Conservation (phyloP, 1,140 invertebrate genomes). For the Drosophila santomea region DNA sequence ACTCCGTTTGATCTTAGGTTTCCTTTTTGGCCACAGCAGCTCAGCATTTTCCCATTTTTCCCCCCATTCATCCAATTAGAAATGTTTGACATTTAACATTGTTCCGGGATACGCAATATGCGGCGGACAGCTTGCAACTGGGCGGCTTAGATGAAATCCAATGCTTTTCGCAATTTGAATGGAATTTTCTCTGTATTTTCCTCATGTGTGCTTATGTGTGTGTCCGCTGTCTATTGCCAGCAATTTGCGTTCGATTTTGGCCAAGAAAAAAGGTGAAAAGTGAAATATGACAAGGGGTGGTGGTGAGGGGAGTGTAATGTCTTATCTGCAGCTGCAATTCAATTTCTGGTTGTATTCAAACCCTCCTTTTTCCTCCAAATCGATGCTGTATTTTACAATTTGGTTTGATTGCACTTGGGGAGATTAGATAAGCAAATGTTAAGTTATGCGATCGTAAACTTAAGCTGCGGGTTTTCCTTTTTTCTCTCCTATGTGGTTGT, state of each 20-base stretch:
- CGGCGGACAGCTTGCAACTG: conserved; percentile 7
- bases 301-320: neutral
- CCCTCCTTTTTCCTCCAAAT: conserved; percentile 12
- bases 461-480: conserved; percentile 23
- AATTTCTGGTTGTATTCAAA: conserved; percentile 27
- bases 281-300: conserved; percentile 21
- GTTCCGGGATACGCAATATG: conserved; percentile 45
- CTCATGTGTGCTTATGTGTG: conserved; percentile 6
- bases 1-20: conserved; percentile 47
- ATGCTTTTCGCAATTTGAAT: conserved; percentile 12
- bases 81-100: conserved; percentile 54
- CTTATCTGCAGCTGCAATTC: conserved; percentile 38
- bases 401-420: conserved; percentile 44
- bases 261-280: conserved; percentile 29
- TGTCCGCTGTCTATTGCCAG: neutral
- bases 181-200: conserved; percentile 5
- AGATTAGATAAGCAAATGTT: conserved; percentile 53
- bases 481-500: neutral
- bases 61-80: conserved; percentile 27
- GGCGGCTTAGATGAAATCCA: conserved; percentile 32
- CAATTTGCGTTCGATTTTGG: conserved; percentile 44
- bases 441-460: conserved; percentile 48
- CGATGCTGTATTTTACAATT: conserved; percentile 10
- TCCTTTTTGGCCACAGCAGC: conserved; percentile 8
- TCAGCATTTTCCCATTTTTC: conserved; percentile 30